Evolutionary conservation across 2,888 invertebrate species (phyloP).

Genomic region (Iphiclides podalirius): DNA sequence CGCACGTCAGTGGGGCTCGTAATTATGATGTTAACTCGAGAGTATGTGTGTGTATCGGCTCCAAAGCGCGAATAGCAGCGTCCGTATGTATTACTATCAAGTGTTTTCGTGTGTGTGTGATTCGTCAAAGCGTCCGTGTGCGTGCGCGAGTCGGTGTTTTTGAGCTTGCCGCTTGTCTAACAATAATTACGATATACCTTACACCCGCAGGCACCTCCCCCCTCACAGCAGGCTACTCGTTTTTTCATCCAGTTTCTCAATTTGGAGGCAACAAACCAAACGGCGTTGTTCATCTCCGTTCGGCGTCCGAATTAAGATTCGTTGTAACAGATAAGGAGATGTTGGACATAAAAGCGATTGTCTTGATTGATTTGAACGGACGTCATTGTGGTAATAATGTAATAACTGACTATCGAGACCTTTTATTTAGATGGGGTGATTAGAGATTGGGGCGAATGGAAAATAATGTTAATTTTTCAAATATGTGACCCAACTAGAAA

Average conservation of each 20-base stretch:
- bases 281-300: conserved; percentile 17
- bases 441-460: background rate
- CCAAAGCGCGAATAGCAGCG: conserved; percentile 47
- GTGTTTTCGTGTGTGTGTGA: conserved; percentile 18
- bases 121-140: conserved; percentile 34
- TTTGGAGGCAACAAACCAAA: conserved; percentile 30
- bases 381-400: conserved; percentile 8
- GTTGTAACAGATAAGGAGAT: conserved; percentile 19
- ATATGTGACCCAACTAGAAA: too few relatives aligned
- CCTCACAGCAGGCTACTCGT: conserved; percentile 32
- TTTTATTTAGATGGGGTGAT: background rate
- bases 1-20: conserved; percentile 75
- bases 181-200: conserved; percentile 77
- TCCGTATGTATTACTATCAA: conserved; percentile 33
- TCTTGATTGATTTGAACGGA: conserved; percentile 15
- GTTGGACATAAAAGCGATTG: conserved; percentile 22
- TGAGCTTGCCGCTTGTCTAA: conserved; percentile 68
- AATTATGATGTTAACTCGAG: conserved; percentile 65
- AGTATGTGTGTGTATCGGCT: conserved; percentile 44
- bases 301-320: conserved; percentile 21
- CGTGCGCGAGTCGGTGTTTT: conserved; percentile 69
- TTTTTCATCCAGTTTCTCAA: conserved; percentile 45
- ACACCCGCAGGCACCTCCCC: conserved; percentile 54
- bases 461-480: too few relatives aligned
- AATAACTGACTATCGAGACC: conserved; percentile 1